Evolutionary conservation across 30 jellyfish, hydroid and myxozoan genomes (phyloP).

Genomic region (Haliclystus octoradiatus): DNA sequence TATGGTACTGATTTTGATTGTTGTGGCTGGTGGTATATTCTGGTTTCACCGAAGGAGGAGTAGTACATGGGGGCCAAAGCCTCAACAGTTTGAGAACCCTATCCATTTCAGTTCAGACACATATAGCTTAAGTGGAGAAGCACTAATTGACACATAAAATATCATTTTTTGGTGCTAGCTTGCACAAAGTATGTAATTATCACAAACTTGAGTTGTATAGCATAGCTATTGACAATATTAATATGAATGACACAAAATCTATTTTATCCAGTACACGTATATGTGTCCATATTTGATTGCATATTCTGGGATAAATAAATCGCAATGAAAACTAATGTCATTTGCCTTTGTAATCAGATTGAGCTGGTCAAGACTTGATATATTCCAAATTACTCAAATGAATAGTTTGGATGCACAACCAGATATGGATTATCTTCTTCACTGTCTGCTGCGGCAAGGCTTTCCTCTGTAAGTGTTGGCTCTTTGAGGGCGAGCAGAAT

Average conservation of each 20-base stretch:
- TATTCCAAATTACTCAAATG: slow-evolving; percentile 69
- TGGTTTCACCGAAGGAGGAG: slow-evolving; percentile 36
- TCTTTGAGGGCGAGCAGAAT: slow-evolving; percentile 77
- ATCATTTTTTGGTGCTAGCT: too few relatives aligned
- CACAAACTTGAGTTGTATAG: too few relatives aligned
- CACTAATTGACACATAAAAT: neutral
- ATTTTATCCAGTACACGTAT: too few relatives aligned
- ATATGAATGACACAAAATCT: too few relatives aligned
- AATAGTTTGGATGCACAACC: slow-evolving; percentile 96
- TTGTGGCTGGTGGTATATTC: slow-evolving; percentile 38
- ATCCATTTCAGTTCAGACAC: slow-evolving; percentile 28
- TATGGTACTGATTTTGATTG: slow-evolving; percentile 37
- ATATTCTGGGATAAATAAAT: too few relatives aligned
- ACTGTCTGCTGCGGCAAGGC: slow-evolving; percentile 41
- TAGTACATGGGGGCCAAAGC: slow-evolving; percentile 30
- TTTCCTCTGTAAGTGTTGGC: slow-evolving; percentile 46
- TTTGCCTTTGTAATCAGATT: too few relatives aligned
- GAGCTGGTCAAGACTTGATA: too few relatives aligned
- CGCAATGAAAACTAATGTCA: too few relatives aligned
- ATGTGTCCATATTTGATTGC: too few relatives aligned
- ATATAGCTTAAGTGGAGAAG: neutral
- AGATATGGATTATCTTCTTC: slow-evolving; percentile 81
- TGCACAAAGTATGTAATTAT: too few relatives aligned
- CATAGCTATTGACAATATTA: too few relatives aligned
- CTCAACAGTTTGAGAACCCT: slow-evolving; percentile 56